Evolutionary conservation across 2,888 invertebrate species (phyloP).

Genomic region (Meghimatium bilineatum): DNA sequence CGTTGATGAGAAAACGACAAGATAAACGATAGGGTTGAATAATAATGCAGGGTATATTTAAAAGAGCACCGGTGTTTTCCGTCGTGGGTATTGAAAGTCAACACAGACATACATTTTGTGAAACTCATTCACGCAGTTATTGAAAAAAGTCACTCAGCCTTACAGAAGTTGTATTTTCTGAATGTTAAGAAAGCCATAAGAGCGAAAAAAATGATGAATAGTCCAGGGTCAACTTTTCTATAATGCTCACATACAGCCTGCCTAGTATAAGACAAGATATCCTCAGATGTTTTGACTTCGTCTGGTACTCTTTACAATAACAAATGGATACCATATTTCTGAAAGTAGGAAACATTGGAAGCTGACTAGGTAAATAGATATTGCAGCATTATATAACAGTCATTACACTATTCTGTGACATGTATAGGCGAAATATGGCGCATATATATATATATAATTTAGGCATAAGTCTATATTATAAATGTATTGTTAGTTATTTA

Average conservation of each 20-base stretch:
- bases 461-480: too few relatives aligned
- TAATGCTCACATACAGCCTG: neutral
- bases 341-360: too few relatives aligned
- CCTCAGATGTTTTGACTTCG: neutral
- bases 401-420: too few relatives aligned
- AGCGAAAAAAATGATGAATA: neutral
- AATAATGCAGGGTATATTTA: neutral
- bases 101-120: neutral
- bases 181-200: neutral
- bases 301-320: neutral
- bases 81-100: neutral
- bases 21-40: neutral
- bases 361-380: too few relatives aligned
- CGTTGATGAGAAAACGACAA: neutral
- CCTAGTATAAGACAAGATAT: neutral
- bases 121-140: neutral
- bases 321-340: neutral
- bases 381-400: too few relatives aligned
- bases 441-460: too few relatives aligned
- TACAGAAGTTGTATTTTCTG: neutral
- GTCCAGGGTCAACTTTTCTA: neutral
- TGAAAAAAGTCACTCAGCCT: slow-evolving; percentile 4
- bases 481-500: too few relatives aligned
- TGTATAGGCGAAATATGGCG: too few relatives aligned
- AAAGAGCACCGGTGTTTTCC: neutral